phyloP scores from a whole-genome alignment of 2,797 vertebrate genomes.

The Steatocranus sp. region DNA sequence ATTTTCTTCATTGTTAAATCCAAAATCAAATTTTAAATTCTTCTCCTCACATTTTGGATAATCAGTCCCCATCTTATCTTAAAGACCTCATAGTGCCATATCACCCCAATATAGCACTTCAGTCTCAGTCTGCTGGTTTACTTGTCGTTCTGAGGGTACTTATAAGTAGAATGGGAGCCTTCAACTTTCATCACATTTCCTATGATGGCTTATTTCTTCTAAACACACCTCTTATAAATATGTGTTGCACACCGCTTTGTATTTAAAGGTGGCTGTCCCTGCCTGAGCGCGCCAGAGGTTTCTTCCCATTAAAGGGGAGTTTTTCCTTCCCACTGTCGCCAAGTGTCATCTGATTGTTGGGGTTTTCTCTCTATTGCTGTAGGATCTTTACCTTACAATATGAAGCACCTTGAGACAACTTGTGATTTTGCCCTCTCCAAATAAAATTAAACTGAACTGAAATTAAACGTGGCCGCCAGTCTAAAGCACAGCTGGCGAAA shows the following conservation, averaged over 20 bases:
- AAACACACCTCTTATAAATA: not conserved
- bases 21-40: not conserved
- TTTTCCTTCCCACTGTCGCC: not conserved
- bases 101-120: not conserved
- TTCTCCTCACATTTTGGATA: not conserved
- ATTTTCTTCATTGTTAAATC: not conserved
- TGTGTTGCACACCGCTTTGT: not conserved
- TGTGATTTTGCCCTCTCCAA: not conserved
- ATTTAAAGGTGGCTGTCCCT: not conserved
- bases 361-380: not conserved
- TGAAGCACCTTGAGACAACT: not conserved
- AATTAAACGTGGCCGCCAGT: not conserved
- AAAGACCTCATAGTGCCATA: not conserved
- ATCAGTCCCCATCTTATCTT: not conserved
- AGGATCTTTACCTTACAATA: not conserved
- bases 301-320: not conserved
- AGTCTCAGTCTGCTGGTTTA: not conserved
- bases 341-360: not conserved
- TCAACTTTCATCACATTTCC: not conserved
- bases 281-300: accelerated
- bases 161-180: not conserved
- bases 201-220: not conserved
- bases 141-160: not conserved
- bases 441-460: not conserved
- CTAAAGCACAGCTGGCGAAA: not conserved